Evolutionary conservation across 2,113 vertebrate genomes (phyloP).

Genomic region (Actenoides hombroni): DNA sequence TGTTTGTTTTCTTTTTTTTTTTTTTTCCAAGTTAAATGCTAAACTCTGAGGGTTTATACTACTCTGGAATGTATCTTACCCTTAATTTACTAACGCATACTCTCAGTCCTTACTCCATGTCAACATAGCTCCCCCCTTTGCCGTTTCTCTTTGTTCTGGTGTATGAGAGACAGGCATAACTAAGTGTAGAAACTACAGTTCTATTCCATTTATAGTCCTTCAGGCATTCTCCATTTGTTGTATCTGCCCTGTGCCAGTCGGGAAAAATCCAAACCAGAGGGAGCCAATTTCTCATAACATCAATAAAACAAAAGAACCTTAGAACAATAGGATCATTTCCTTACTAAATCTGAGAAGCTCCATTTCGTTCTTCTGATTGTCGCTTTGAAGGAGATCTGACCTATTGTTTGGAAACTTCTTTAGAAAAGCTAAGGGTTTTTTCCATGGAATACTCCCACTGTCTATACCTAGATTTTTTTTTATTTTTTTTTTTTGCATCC

Average conservation of each 20-base stretch:
- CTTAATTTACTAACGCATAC: neutral
- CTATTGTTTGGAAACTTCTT: constrained; percentile 13
- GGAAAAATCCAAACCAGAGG: constrained; percentile 15
- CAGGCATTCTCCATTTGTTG: neutral
- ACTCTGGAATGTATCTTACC: neutral
- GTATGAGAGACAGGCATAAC: neutral
- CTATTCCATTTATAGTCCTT: constrained; percentile 13
- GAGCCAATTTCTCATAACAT: neutral
- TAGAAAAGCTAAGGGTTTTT: neutral
- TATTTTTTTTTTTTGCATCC: neutral
- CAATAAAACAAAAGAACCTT: constrained; percentile 9
- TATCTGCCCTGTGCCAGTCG: constrained; percentile 17
- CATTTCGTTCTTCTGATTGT: neutral
- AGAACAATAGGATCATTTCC: constrained; percentile 8
- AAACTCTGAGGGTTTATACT: neutral
- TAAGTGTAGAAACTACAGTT: neutral
- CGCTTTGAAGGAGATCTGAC: neutral
- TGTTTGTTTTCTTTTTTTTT: too few species aligned
- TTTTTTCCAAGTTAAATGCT: neutral
- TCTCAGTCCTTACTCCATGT: neutral
- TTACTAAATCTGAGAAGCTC: neutral
- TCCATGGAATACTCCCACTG: neutral
- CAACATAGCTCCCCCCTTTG: neutral
- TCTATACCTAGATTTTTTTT: neutral
- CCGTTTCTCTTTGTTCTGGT: neutral